Base-by-base conservation (phyloP, 2,797 vertebrate genomes). In the Enteromius paludinosus region DNA sequence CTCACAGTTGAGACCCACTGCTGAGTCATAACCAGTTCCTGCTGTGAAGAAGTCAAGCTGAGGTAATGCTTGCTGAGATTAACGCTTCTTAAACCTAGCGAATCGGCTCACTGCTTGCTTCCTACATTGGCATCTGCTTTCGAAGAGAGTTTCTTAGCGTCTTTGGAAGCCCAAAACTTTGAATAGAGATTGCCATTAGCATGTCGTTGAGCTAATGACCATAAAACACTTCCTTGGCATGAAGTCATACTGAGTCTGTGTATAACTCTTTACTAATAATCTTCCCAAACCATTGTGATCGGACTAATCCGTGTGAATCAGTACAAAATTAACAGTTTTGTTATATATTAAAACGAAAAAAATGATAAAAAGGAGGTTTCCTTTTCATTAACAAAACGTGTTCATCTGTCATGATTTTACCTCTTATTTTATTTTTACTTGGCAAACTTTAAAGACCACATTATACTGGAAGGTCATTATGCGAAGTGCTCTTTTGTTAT, bases 11-110 rank as follows among this genome's bases (percentile, higher is more conserved):
- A 80, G 54, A 61, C 35, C 66, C 35, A 68, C 81, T 76, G 72
- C 81, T 69, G 81, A 82, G 64, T 82, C 64, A 82, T 82, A 77
- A 69, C 49, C 72, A 76, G 81, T 59, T 76, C 64, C 81, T 76
- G 81, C 64, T 76, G 62, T 82, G 73, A 12, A 35, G 25, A 82
- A 82, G 72, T 82, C 81, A 59, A 76, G 62, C 35, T 5, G 23
- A 59, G 72, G 72, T 76, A 69, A 75, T 25, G 35, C 81, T 43
- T 43, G 61, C 49, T 56, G 80, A 54, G 45, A 35, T 30, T 41
- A 73, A 43, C 12, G 1, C 61, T 54, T 82, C n/a, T 25, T 45
- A 66, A 82, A 82, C 33, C 41, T 49, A 65, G 33, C 23, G 43
- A 41, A 33, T 35, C 6, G n/a, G 6, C 69, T 49, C 15, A 70